Base-by-base conservation (phyloP, 2,113 vertebrate species). In the Lepisosteus oculatus region DNA sequence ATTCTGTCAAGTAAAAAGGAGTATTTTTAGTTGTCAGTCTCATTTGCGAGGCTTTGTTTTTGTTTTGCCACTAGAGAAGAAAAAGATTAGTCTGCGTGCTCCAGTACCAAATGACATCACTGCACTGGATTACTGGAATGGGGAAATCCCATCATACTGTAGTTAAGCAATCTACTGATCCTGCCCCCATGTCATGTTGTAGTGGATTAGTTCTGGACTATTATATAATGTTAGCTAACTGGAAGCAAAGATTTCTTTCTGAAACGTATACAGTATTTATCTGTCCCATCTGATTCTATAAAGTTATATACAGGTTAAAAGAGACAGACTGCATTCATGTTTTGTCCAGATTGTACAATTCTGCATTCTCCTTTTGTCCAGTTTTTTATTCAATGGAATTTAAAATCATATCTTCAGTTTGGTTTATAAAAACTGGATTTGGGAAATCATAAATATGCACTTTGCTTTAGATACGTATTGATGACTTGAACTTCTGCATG, bases 71-170 rank as follows among this genome's bases (percentile, higher is more conserved):
- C n/a, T 41, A 68, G 6, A 13, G 41, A 15, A 29, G 3, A 69
- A 69, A 68, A 69, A 56, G 55, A 57, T 69, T 56, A 43, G 29
- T 59, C 55, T 14, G 29, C 54, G 14, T 69, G 65, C 29, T 55
- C 29, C 8, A 6, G 47, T 51, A 9, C 29, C 67, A 17, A 13
- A 8, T 57, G n/a, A 68, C 51, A 54, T 55, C 51, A 68, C 7
- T 6, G 17, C 45, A 55, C 15, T 29, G 55, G 67, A 69, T 57
- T 69, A 43, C 12, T 59, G 55, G 4, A 29, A 43, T 57, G 14
- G 67, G 67, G 67, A 29, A 69, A 69, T n/a, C 67, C 67, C 55
- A 43, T 69, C 41, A 13, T 42, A 17, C 15, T 17, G 15, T 17
- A 6, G 41, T 69, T n/a, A 1, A 57, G 67, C 67, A 43, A 57